phyloP scores from a whole-genome alignment of 1,140 invertebrate species.

The Cotesia chilonis region DNA sequence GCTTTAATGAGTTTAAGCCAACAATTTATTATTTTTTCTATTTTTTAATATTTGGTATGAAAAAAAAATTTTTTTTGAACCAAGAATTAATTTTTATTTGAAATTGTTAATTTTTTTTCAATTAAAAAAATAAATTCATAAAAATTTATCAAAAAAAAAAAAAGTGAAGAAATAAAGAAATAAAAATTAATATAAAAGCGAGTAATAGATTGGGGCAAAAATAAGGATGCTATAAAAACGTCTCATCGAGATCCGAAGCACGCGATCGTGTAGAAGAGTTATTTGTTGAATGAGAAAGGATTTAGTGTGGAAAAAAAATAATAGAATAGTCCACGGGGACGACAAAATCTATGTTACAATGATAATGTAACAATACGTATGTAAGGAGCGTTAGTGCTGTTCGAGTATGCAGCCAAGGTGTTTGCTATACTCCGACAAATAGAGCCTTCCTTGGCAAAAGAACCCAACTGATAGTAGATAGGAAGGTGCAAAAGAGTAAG shows the following conservation, averaged over 20 bases:
- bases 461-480: conserved; percentile 33
- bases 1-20: too few relatives aligned
- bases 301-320: background rate
- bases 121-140: too few relatives aligned
- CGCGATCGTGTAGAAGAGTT: conserved; percentile 23
- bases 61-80: too few relatives aligned
- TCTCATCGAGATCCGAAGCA: conserved; percentile 14
- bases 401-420: conserved; percentile 47
- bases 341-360: conserved; percentile 48
- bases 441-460: conserved; percentile 4
- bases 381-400: conserved; percentile 42
- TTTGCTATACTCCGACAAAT: background rate
- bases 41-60: too few relatives aligned
- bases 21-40: too few relatives aligned
- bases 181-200: background rate
- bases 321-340: conserved; percentile 43
- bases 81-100: too few relatives aligned
- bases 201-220: conserved; percentile 21
- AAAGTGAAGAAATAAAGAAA: background rate
- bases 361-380: conserved; percentile 64
- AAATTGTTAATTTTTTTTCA: too few relatives aligned
- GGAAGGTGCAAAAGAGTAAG: background rate
- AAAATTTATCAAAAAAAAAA: too few relatives aligned
- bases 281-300: conserved; percentile 4
- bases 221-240: conserved; percentile 15